phyloP scores from a whole-genome alignment of 2,888 invertebrate species.

The Gymnocheta viridis region DNA sequence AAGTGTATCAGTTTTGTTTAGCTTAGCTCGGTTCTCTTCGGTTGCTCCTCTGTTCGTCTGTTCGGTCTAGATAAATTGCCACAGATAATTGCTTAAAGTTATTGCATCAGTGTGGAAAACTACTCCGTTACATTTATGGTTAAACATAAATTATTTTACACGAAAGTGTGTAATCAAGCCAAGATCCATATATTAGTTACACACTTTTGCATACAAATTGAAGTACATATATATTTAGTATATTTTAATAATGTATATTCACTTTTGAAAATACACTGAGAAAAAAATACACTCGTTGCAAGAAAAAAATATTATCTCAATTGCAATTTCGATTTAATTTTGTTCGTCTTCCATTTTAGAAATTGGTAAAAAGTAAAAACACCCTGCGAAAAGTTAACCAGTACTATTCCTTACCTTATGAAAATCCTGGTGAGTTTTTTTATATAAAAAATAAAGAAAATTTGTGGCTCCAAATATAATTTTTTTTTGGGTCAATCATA shows the following conservation, averaged over 20 bases:
- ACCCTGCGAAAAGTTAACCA: too few relatives aligned
- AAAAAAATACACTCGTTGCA: neutral
- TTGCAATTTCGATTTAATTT: too few relatives aligned
- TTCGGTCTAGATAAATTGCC: slow-evolving; percentile 60
- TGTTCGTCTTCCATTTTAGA: too few relatives aligned
- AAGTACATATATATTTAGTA: neutral
- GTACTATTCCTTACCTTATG: too few relatives aligned
- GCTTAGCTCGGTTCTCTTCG: neutral
- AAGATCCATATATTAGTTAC: slow-evolving; percentile 4
- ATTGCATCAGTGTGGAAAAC: slow-evolving; percentile 50
- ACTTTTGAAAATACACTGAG: neutral
- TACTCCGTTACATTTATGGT: slow-evolving; percentile 48
- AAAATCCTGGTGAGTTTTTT: too few relatives aligned
- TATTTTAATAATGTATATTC: neutral
- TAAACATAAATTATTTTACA: slow-evolving; percentile 48
- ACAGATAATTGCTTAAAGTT: slow-evolving; percentile 64
- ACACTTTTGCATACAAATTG: slow-evolving; percentile 8
- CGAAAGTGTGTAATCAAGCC: slow-evolving; percentile 20
- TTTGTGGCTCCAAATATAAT: too few relatives aligned
- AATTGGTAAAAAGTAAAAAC: too few relatives aligned
- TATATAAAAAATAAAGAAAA: too few relatives aligned
- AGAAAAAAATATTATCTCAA: too few relatives aligned
- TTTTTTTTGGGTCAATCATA: too few relatives aligned
- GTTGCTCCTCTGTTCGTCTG: neutral
- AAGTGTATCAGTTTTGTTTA: slow-evolving; percentile 36